Evolutionary conservation across 2,797 vertebrate genomes (phyloP), one percentile per base, ranked within the genome.

Genomic region (Mormyrus proboscirostris): DNA sequence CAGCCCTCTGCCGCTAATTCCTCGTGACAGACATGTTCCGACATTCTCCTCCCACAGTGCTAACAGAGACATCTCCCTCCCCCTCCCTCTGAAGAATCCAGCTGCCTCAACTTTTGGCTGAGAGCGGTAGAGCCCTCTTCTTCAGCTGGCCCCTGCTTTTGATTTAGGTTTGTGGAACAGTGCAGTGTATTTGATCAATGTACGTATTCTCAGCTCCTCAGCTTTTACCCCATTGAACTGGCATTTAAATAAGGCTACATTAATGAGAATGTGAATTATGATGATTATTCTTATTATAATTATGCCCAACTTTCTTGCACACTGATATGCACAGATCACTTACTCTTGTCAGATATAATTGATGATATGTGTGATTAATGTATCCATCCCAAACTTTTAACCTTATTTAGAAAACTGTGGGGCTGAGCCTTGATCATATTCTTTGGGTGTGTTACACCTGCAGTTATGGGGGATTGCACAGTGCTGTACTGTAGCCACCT

Each of bases 1-100:
- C 94, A 94, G 94, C 94, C 92, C 92, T 90, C 93, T 90, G 93
- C 92, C 90, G 88, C 94, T 96, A 95, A 96, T 95, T 95, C 94
- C 94, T 95, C 95, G 94, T 96, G 95, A 95, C 95, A 96, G 96
- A 95, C 95, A 94, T 95, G 94, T 94, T 95, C 94, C 93, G 94
- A 95, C 95, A 94, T 95, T 95, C 94, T 93, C 94, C 94, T 93
- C 94, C 95, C 57, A 16, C 44, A 25, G 41, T 19, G 44, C 41
- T 88, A 69, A 69, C 47, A 22, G 62, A 62, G 87, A 88, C 59
- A 59, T 33, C 38, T 47, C 69, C 69, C 69, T 73, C 69, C 69
- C 69, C 94, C 94, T 95, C 94, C 95, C n/a, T 95, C 94, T 94
- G 94, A 94, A 95, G 94, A 95, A 95, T 95, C 94, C 94, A 94